Conservation (phyloP, 2,888 invertebrate species). For the Oscheius onirici region DNA sequence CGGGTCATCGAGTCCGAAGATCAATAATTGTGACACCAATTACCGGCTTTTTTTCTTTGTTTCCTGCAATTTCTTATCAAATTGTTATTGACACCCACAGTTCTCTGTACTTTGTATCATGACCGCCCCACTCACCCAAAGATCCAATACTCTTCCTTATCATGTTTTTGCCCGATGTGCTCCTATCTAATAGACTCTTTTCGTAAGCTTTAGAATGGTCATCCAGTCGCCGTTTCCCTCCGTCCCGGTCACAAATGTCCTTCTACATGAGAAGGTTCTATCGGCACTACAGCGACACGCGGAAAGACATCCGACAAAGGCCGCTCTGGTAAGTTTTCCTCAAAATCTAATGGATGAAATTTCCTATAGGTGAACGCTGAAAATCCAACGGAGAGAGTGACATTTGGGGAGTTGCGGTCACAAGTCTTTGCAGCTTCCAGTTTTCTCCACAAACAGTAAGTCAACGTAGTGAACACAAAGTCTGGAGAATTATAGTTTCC, state of each 20-base stretch:
- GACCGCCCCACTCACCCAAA: background rate
- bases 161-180: no score
- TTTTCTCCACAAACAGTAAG: constrained; percentile 28
- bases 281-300: constrained; percentile 19
- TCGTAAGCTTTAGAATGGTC: background rate
- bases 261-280: constrained; percentile 36
- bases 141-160: no score
- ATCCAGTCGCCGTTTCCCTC: constrained; percentile 30
- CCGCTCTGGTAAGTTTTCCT: constrained; percentile 25
- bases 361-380: constrained; percentile 30
- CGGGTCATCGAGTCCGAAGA: no score
- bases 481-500: background rate
- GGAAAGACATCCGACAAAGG: constrained; percentile 14
- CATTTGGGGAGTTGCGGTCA: constrained; percentile 13
- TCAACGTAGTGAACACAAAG: background rate
- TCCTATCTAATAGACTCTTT: no score
- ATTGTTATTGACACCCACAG: background rate
- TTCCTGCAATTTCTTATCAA: background rate
- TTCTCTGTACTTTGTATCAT: constrained; percentile 2
- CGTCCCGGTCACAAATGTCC: constrained; percentile 33
- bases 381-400: constrained; percentile 15
- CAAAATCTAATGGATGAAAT: background rate
- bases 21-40: background rate
- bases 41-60: background rate
- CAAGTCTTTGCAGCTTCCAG: constrained; percentile 14